Conservation (phyloP, 2,888 invertebrate species). For the Mesochorus sp. region DNA sequence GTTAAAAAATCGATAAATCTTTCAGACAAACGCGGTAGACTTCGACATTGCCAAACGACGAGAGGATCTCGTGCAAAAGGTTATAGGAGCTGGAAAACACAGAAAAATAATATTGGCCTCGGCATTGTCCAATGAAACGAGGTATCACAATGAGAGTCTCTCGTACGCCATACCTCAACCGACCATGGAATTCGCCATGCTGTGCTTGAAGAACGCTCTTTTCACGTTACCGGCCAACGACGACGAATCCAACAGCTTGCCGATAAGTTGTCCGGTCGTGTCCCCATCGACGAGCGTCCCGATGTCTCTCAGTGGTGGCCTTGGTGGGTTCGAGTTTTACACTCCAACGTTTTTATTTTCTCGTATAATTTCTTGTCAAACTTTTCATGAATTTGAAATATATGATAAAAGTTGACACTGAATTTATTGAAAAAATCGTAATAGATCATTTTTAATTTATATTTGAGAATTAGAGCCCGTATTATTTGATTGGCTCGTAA, state of each 20-base stretch:
- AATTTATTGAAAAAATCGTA: no score
- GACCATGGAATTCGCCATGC: slow-evolving; percentile 93
- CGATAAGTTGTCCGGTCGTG: slow-evolving; percentile 64
- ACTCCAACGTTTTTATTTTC: neutral
- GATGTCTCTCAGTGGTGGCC: slow-evolving; percentile 51
- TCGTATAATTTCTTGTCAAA: no score
- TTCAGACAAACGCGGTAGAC: slow-evolving; percentile 85
- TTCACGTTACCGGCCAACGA: slow-evolving; percentile 85
- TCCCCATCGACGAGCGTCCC: slow-evolving; percentile 46
- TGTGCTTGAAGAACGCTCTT: slow-evolving; percentile 94
- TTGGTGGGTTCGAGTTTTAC: slow-evolving; percentile 40
- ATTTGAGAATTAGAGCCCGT: no score
- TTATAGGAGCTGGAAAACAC: slow-evolving; percentile 85
- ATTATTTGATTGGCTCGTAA: no score
- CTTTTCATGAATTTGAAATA: no score
- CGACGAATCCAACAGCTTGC: slow-evolving; percentile 69
- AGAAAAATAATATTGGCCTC: slow-evolving; percentile 86
- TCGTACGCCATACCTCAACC: slow-evolving; percentile 94
- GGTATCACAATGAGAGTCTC: slow-evolving; percentile 85
- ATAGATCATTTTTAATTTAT: no score
- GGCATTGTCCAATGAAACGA: slow-evolving; percentile 83
- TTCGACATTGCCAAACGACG: slow-evolving; percentile 85
- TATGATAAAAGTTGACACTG: no score
- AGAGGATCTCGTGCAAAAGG: slow-evolving; percentile 85
- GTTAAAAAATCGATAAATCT: slow-evolving; percentile 52